Conservation (phyloP, 2,113 vertebrate genomes). For the Potamarius usumacintae region DNA sequence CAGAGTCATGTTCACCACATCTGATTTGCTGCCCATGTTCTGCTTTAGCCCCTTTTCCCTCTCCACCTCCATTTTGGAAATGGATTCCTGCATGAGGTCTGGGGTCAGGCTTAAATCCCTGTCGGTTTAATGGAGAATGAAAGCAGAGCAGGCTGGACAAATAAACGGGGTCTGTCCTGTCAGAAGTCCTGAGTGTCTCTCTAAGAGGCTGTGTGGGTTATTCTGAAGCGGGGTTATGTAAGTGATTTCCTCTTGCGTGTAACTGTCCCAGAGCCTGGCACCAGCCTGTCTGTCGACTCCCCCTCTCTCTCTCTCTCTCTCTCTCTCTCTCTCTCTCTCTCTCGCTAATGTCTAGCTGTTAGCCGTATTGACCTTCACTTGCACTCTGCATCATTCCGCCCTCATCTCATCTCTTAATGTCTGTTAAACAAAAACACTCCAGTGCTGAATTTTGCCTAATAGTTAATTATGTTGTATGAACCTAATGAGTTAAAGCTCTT, state of each 20-base stretch:
- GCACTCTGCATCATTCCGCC: slow-evolving; percentile 26
- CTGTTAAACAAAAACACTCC: not conserved
- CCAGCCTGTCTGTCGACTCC: slow-evolving; percentile 55
- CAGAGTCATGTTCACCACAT: not conserved
- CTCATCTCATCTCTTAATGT: slow-evolving; percentile 27
- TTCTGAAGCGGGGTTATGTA: slow-evolving; percentile 47
- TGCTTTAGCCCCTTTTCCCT: not conserved
- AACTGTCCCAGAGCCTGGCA: slow-evolving; percentile 48
- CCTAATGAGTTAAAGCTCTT: not conserved
- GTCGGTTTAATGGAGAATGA: slow-evolving; percentile 46
- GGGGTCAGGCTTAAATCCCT: slow-evolving; percentile 39
- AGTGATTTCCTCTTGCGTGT: slow-evolving; percentile 51
- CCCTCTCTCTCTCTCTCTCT: slow-evolving; percentile 26
- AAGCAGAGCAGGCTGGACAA: slow-evolving; percentile 48
- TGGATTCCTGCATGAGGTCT: slow-evolving; percentile 17
- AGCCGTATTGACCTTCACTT: slow-evolving; percentile 37
- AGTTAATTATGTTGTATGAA: not conserved
- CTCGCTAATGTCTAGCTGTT: slow-evolving; percentile 34
- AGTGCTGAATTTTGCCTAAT: not conserved
- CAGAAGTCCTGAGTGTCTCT: slow-evolving; percentile 42
- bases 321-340: slow-evolving; percentile 10
- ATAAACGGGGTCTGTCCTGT: slow-evolving; percentile 45
- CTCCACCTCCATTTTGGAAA: slow-evolving; percentile 21
- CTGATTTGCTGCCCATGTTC: not conserved
- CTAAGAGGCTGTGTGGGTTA: slow-evolving; percentile 34